phyloP scores from a whole-genome alignment of 2,888 invertebrate species.

The Camptogramma bilineatum region DNA sequence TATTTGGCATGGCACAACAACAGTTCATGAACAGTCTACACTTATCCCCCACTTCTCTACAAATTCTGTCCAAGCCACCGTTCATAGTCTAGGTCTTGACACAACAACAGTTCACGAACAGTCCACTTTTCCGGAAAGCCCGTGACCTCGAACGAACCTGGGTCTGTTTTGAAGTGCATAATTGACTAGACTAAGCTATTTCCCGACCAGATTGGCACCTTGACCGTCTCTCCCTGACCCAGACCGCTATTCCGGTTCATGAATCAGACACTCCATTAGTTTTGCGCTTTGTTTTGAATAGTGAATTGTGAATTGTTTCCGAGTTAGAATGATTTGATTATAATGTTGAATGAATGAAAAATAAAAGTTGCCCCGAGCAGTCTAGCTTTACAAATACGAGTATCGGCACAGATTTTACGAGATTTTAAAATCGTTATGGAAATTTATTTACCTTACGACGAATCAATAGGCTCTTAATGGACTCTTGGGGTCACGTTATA shows the following conservation, averaged over 20 bases:
- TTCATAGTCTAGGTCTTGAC: too few species aligned
- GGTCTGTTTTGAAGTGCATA: constrained; percentile 13
- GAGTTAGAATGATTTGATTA: neutral
- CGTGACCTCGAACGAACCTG: neutral
- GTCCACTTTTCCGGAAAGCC: neutral
- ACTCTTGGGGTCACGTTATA: too few species aligned
- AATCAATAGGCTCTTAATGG: too few species aligned
- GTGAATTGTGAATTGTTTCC: neutral
- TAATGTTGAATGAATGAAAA: neutral
- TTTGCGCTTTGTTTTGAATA: constrained; percentile 11
- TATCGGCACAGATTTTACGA: too few species aligned
- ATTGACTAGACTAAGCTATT: constrained; percentile 23
- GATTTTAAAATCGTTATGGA: too few species aligned
- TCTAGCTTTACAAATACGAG: too few species aligned
- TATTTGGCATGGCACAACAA: too few species aligned
- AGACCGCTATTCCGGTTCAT: constrained; percentile 18
- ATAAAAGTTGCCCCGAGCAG: neutral
- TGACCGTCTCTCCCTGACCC: constrained; percentile 31
- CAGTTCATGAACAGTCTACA: too few species aligned
- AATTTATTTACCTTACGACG: too few species aligned
- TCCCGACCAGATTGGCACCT: constrained; percentile 19
- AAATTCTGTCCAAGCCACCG: too few species aligned
- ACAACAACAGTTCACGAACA: neutral
- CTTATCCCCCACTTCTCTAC: too few species aligned
- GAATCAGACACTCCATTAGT: constrained; percentile 2